Base-by-base conservation (phyloP, 2,113 vertebrate species). In the Nibea coibor region DNA sequence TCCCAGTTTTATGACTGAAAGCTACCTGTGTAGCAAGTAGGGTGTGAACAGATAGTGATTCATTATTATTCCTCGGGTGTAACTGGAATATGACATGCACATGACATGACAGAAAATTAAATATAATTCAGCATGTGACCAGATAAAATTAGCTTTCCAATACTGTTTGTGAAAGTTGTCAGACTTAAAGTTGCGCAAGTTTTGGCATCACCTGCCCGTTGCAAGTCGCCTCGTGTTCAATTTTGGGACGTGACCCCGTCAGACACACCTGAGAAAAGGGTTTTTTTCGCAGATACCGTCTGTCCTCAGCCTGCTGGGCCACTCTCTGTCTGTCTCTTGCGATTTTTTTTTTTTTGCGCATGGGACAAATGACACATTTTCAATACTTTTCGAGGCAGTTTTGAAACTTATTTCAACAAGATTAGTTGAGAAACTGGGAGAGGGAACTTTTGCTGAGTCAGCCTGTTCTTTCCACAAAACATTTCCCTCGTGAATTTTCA, bases 191-290 rank as follows among this genome's bases (percentile, higher is more conserved):
- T 87, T 88, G 47, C 1, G 11, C 43, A 88, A 81, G 19, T 47
- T 78, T 61, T 67, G 57, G 50, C 64, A 43, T 75, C 45, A 31
- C 28, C 22, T 61, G 56, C 66, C 67, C 81, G 35, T 69, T 58
- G 0, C 17, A 59, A 66, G 66, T 78, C 53, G 14, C 19, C 42
- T 67, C 10, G 5, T 4, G 19, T 59, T 84, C 31, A 24, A 12
- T n/a, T 68, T 43, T 9, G 24, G 39, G 39, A 39, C 2, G 4
- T 54, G 31, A 63, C 72, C 35, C 63, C 17, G 61, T 66, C 68
- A 70, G 68, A 68, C 22, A 51, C 24, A 17, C 66, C 53, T 72
- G 24, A 59, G 16, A 22, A 26, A 63, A 47, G 42, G 24, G 24
- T 26, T 20, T 69, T 75, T 66, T 66, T 69, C 31, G 26, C 28